Conservation (phyloP, 2,113 vertebrate species). For the Lichenostomus cassidix region DNA sequence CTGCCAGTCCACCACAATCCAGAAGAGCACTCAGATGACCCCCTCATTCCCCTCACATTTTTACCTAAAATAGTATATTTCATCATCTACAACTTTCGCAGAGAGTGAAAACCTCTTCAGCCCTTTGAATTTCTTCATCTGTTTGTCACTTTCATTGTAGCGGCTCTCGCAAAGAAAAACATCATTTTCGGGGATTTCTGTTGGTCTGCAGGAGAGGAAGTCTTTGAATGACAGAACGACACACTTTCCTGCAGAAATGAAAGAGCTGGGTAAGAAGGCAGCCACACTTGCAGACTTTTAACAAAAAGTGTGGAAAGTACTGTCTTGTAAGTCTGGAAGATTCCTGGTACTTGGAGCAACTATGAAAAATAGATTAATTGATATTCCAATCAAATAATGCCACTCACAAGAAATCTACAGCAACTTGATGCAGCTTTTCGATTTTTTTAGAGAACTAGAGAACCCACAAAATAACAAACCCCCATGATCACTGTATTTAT, state of each 20-base stretch:
- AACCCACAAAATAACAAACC: background rate
- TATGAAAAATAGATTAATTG: background rate
- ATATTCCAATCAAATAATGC: background rate
- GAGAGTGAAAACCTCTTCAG: constrained; percentile 96
- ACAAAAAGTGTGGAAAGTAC: background rate
- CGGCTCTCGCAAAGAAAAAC: constrained; percentile 97
- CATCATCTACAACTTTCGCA: constrained; percentile 97
- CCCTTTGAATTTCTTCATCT: constrained; percentile 99
- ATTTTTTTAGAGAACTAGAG: background rate
- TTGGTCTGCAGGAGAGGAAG: constrained; percentile 94
- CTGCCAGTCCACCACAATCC: background rate
- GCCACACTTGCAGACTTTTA: background rate
- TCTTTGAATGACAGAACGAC: constrained; percentile 95
- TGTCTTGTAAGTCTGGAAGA: background rate
- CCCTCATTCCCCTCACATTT: background rate
- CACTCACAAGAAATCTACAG: background rate
- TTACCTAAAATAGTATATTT: constrained; percentile 98
- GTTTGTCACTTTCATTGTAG: constrained; percentile 97
- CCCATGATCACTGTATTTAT: background rate
- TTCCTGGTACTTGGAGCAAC: background rate
- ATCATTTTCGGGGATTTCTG: constrained; percentile 93
- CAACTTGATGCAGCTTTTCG: background rate
- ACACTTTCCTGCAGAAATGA: constrained; percentile 87
- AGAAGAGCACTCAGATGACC: background rate
- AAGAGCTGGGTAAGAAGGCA: constrained; percentile 14